These are phyloP conservation scores for Montipora foliosa DNA, from an alignment of 64 coral and sea anemone species.

Conservation along the genomic window DNA sequence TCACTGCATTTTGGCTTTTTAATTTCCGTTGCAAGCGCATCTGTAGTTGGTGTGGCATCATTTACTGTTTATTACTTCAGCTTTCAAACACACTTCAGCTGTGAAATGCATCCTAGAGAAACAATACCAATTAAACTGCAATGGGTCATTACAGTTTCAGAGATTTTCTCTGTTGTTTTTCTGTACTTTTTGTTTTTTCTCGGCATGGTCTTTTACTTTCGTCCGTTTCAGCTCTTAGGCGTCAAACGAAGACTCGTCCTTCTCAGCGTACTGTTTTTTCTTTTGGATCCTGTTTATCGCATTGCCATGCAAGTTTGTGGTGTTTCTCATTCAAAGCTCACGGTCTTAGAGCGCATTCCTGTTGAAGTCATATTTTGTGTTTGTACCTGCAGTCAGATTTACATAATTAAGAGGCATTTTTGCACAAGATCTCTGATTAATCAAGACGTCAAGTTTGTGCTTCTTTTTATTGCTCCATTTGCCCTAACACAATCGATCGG, in stretches of 20 bases:
- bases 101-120: too few relatives aligned
- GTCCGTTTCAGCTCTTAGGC: too few relatives aligned
- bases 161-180: too few relatives aligned
- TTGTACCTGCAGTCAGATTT: background rate
- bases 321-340: conserved; percentile 3
- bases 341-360: background rate
- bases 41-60: background rate
- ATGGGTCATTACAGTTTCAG: too few relatives aligned
- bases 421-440: background rate
- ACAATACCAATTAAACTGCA: too few relatives aligned
- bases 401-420: background rate
- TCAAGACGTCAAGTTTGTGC: background rate
- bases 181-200: too few relatives aligned
- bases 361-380: background rate
- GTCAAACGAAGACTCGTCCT: background rate
- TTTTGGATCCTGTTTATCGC: conserved; percentile 4
- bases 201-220: too few relatives aligned
- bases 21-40: too few relatives aligned
- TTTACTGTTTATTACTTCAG: background rate
- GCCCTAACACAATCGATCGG: background rate
- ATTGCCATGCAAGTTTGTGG: background rate
- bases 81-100: background rate
- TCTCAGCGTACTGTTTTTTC: background rate
- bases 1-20: too few relatives aligned
- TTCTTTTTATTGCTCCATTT: background rate